Conservation (phyloP, 1,140 invertebrate genomes). For the Musca domestica region DNA sequence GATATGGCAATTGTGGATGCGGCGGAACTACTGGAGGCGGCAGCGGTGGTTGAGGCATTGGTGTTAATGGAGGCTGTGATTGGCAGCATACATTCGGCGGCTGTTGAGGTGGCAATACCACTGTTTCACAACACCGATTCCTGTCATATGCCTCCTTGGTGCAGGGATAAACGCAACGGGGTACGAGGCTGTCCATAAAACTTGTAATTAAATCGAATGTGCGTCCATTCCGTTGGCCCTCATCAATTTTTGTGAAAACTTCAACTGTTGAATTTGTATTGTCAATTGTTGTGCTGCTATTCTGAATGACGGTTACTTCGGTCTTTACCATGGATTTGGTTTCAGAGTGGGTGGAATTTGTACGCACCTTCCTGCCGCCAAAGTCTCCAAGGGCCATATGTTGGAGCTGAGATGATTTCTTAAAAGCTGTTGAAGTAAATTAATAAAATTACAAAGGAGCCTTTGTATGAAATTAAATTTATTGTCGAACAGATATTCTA, state of each 20-base stretch:
- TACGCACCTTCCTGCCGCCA: too few species aligned
- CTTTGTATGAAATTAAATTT: too few species aligned
- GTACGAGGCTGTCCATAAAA: conserved; percentile 34
- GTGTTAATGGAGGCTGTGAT: background rate
- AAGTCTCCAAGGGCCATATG: too few species aligned
- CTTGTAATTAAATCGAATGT: conserved; percentile 41
- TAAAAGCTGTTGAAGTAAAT: too few species aligned
- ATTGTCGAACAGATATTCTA: too few species aligned
- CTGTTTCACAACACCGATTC: conserved; percentile 42
- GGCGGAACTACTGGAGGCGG: conserved; percentile 25
- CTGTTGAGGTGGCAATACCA: conserved; percentile 29
- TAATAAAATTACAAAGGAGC: too few species aligned
- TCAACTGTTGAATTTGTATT: conserved; percentile 33
- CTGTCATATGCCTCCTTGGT: conserved; percentile 41
- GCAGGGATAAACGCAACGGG: conserved; percentile 40
- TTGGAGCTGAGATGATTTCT: too few species aligned
- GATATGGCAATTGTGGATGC: background rate
- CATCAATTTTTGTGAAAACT: conserved; percentile 34
- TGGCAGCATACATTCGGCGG: conserved; percentile 12
- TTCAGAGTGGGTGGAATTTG: too few species aligned
- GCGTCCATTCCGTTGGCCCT: conserved; percentile 37
- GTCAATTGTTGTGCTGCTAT: too few species aligned
- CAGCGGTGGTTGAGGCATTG: too few species aligned
- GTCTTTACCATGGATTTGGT: too few species aligned
- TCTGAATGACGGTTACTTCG: too few species aligned